Evolutionary conservation across 2,888 invertebrate genomes (phyloP), one percentile per base, ranked within the genome.

Genomic region (Dryadula phaetusa): DNA sequence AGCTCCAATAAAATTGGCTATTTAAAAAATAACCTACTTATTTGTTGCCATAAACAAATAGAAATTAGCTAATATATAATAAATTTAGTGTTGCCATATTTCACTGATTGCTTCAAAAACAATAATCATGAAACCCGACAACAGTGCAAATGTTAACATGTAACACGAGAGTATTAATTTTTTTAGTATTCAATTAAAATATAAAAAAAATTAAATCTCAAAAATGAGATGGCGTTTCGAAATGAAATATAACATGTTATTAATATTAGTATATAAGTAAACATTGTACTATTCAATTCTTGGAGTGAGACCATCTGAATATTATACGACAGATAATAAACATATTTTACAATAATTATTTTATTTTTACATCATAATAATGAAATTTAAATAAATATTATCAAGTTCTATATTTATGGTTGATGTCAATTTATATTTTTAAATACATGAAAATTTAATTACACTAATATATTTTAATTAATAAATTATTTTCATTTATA

Each of bases 391-490:
- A n/a, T 56, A n/a, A 10, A 56, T n/a, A 40, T n/a, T 14, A n/a
- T 22, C 10, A 22, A 3, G 22, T 56, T 56, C 22, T 56, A 40
- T n/a, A 56, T 40, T 22, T 20, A 25, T 1, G 0, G 2, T n/a
- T 25, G n/a, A 25, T n/a, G n/a, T 40, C 52, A 12, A 28, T 44
- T 44, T 16, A n/a, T n/a, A n/a, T 60, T 44, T 44, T 28, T 7
- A 44, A 20, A 44, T 60, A 60, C 14, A 44, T 28, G 2, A 44
- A 20, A 60, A 28, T 16, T 44, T 6, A 28, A 60, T 60, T 60
- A 60, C 37, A 28, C 52, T 53, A 63, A 16, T 42, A 52, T 42
- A 37, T 56, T 40, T 40, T 42, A 25, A 8, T 42, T 42, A 63
- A 63, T 53, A 52, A 63, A 42, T 63, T 25, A 42, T 16, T 52